phyloP scores from a whole-genome alignment of 2,888 invertebrate species.

The Tethea ocularis region DNA sequence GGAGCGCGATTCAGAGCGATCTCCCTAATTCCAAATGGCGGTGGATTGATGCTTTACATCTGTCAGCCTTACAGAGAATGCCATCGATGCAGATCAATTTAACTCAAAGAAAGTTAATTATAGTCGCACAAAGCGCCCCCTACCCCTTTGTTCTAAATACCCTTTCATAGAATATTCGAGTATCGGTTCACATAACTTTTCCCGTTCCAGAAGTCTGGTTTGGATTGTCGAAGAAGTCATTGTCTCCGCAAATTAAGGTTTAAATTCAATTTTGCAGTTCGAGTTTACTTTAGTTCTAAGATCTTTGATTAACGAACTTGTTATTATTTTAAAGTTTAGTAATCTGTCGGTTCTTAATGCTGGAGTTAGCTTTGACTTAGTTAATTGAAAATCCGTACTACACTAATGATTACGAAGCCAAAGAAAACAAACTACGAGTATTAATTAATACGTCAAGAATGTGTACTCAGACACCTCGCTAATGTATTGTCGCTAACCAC shows the following conservation, averaged over 20 bases:
- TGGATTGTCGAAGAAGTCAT: conserved; percentile 22
- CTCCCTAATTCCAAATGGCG: not conserved
- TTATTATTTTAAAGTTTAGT: not conserved
- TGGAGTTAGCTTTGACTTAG: not conserved
- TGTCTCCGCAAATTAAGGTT: conserved; percentile 19
- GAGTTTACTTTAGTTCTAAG: conserved; percentile 3
- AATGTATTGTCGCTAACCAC: too few species aligned
- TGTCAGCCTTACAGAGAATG: not conserved
- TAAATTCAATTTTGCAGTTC: not conserved
- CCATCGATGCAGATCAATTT: conserved; percentile 42
- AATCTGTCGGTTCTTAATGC: not conserved
- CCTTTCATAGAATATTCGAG: conserved; percentile 5
- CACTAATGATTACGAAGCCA: too few species aligned
- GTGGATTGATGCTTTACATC: not conserved
- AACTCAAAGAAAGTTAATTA: conserved; percentile 48
- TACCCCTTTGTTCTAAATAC: conserved; percentile 31
- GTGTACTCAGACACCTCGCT: too few species aligned
- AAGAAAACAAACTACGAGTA: too few species aligned
- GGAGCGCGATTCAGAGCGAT: not conserved
- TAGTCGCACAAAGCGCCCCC: conserved; percentile 39
- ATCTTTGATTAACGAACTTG: not conserved
- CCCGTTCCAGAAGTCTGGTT: conserved; percentile 23
- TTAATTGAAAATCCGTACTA: not conserved
- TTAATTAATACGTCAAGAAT: too few species aligned
- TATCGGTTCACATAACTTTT: conserved; percentile 37